These are phyloP conservation scores for Psilopsiagon aurifrons DNA, from an alignment of 2,113 vertebrate genomes.

Conservation along the genomic window DNA sequence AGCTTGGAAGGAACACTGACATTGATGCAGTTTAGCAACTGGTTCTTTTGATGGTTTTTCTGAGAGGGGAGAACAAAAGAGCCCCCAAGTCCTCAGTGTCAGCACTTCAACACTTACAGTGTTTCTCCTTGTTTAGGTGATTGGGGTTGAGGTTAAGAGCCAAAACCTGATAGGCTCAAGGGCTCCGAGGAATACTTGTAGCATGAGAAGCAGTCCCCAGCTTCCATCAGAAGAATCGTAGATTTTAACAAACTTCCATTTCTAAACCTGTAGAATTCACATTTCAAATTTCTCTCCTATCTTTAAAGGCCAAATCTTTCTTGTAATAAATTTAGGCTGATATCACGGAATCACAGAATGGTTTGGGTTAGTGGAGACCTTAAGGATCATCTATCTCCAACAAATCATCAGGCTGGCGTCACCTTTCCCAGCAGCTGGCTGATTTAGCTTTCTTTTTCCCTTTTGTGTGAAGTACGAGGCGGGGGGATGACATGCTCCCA, in stretches of 20 bases:
- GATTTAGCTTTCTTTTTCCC: background rate
- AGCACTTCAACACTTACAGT: background rate
- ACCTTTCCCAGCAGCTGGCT: background rate
- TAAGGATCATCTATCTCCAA: background rate
- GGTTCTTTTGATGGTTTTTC: background rate
- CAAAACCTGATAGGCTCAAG: background rate
- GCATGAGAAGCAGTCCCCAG: background rate
- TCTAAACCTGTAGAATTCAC: background rate
- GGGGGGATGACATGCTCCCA: slow-evolving; percentile 78
- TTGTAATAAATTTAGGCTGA: background rate
- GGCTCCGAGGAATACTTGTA: background rate
- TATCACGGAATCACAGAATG: background rate
- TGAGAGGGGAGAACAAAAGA: background rate
- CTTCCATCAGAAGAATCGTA: background rate
- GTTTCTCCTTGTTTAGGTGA: background rate
- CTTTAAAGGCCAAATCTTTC: background rate
- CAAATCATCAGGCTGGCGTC: background rate
- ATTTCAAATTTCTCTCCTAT: background rate
- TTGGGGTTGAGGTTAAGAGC: background rate
- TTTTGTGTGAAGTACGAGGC: slow-evolving; percentile 75
- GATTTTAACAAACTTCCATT: background rate
- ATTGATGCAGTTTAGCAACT: background rate
- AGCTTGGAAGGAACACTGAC: background rate
- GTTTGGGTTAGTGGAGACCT: background rate
- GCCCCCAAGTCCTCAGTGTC: background rate